Evolutionary conservation across 2,888 invertebrate genomes (phyloP), one percentile per base, ranked within the genome.

Genomic region (Archips crataeganus): DNA sequence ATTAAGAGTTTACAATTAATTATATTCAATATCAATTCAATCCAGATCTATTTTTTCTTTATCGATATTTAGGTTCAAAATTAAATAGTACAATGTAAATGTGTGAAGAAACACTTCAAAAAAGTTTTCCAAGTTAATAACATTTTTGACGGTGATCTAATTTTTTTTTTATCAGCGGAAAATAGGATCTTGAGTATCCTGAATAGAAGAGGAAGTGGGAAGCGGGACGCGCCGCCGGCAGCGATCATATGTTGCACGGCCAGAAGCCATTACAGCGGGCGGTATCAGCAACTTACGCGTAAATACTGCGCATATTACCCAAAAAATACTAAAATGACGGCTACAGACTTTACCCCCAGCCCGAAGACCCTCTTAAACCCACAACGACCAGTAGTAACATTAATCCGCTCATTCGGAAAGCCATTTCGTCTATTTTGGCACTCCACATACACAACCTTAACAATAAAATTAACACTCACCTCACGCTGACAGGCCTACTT

Each of bases 381-480:
- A 76, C 73, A 76, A 77, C 76, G 78, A 75, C 79, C 77, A 81
- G 81, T 79, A 74, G 76, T 76, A 67, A 69, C 73, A 71, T 66
- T 72, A 75, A 75, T 75, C 72, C 75, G 82, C 80, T 84, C 84
- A 82, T 84, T 81, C 79, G 78, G 81, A 83, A 82, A 84, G 80
- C 81, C 81, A 85, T 84, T 85, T 80, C 79, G 82, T 87, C 88
- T 87, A 88, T 88, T 89, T 87, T 85, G 80, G 81, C 83, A 82
- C 77, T 77, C 77, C 80, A 77, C 79, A 76, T 74, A 80, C 75
- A 73, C 65, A 66, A 75, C 65, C 77, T 78, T 67, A 78, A 76
- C 76, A 76, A 42, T 72, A 76, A 75, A 77, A 76, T 71, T 72
- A 77, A 34, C 45, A 85, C 86, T 86, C 79, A 87, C 87, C 84